Evolutionary conservation across 2,113 vertebrate genomes (phyloP), one percentile per base, ranked within the genome.

Genomic region (Melospiza georgiana): DNA sequence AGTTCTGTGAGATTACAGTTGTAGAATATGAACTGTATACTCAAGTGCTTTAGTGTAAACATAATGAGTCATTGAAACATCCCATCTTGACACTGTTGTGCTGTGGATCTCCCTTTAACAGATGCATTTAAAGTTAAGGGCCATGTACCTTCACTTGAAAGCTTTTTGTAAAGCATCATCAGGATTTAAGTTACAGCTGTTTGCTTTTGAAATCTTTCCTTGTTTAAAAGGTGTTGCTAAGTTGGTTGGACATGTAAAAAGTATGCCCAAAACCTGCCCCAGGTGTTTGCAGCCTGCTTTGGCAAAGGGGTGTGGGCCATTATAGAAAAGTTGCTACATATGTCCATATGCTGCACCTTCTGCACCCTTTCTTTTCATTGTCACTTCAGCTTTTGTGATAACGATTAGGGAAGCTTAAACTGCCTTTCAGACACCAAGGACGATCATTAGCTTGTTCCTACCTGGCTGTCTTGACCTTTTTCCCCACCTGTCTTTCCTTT

Each of bases 141-240:
- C 63, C 69, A 27, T 86, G 52, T 91, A 90, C 83, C 69, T 94
- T 93, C 88, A 44, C 81, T 90, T 71, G 23, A 5, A 63, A 84
- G 28, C 10, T 55, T 61, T 80, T 78, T 72, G 41, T 84, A 57
- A 89, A 94, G 68, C 39, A 31, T 39, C n/a, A 28, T 49, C 17
- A 31, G 20, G 49, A 33, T 67, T 54, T 78, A 43, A 46, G 57
- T 72, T 69, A 58, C 27, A 78, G 44, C 37, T 87, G 17, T 87
- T 93, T 82, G 31, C 67, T 95, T 93, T 87, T 52, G 92, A 89
- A 83, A 59, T 84, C 44, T 72, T 93, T 81, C 27, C 10, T 77
- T 23, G 37, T 68, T 89, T 89, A 37, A 84, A 73, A 91, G 62
- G 49, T 43, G 51, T 88, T 21, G 12, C 51, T 95, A 72, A 51